Evolutionary conservation across 2,888 invertebrate species (phyloP), one percentile per base, ranked within the genome.

Genomic region (Chalcis sispes): DNA sequence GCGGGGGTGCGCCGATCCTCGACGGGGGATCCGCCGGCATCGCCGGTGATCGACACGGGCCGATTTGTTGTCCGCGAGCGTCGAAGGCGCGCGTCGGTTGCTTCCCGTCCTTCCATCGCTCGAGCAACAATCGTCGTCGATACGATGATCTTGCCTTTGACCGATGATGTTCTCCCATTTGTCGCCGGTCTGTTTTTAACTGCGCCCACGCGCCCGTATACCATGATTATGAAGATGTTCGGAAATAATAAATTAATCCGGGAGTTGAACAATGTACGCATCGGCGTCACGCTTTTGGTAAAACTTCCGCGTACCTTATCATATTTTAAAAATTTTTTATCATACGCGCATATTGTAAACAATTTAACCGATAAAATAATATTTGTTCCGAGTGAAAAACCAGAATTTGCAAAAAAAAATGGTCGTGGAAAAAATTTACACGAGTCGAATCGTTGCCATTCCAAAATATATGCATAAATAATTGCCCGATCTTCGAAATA

Each of bases 11-110:
- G 80, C 81, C 80, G 79, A 79, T 82, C 5, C 85, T 36, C 83
- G 77, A 81, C 79, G 82, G 85, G 85, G 82, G 84, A 80, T 78
- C 82, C 73, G 77, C 25, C 46, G 61, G 67, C 79, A 82, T 81
- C 79, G 10, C 36, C 36, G 10, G 10, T 77, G 81, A 84, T 84
- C 82, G 81, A 82, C 82, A 75, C n/a, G n/a, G 80, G 70, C 72
- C 64, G 48, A 71, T 76, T 79, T 74, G 66, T 67, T 77, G 61
- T 36, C 70, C 18, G 48, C 29, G 32, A 29, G 62, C 42, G 23
- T 25, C 48, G 56, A n/a, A 56, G n/a, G 48, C 48, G 61, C 23
- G 29, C 46, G 46, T n/a, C 2, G 3, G 42, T 50, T 50, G 8
- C n/a, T 15, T 20, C 25, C 2, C 7, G 18, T n/a, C 15, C 23